Base-by-base conservation (phyloP, 2,888 invertebrate species). In the Napeogenes inachia region DNA sequence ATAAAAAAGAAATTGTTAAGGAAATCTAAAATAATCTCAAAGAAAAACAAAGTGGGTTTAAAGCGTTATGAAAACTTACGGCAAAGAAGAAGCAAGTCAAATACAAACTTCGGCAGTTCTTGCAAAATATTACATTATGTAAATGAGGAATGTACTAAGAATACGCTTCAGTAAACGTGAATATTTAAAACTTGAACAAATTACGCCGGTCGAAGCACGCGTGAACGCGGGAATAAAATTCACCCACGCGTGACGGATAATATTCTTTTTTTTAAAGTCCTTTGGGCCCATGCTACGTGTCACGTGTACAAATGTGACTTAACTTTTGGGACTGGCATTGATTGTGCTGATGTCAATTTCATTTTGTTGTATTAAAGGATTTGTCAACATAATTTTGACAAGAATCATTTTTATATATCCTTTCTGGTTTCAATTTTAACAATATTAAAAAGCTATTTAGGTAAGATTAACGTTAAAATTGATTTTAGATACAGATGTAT, bases 111-210 rank as follows among this genome's bases (percentile, higher is more conserved):
- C 45, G 45, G 21, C 59, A 60, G 38, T 55, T 35, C 59, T 56
- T 60, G 59, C 59, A 59, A 82, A 84, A 82, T 81, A 84, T 83
- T 78, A 82, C 81, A 81, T 84, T 83, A 84, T 84, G 84, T 76
- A 84, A 77, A 84, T 84, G 81, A 81, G 78, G 79, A 78, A 80
- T 82, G 78, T 80, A 82, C 82, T 83, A 82, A 80, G 76, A 78
- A 80, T 78, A 79, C 76, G 79, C 74, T 74, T 75, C 75, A 75
- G 78, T 77, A 80, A 75, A 78, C 77, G 80, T 82, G 84, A 84
- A 85, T 84, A 84, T 85, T 85, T 84, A 81, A 86, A 83, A 79
- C 73, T 75, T 75, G 71, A 78, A 81, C 83, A 80, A 84, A 82
- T 82, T 80, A 76, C 75, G 75, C 71, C 72, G 77, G 74, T 66